Conservation (phyloP, 2,797 vertebrate species). For the Acanthornis magna region DNA sequence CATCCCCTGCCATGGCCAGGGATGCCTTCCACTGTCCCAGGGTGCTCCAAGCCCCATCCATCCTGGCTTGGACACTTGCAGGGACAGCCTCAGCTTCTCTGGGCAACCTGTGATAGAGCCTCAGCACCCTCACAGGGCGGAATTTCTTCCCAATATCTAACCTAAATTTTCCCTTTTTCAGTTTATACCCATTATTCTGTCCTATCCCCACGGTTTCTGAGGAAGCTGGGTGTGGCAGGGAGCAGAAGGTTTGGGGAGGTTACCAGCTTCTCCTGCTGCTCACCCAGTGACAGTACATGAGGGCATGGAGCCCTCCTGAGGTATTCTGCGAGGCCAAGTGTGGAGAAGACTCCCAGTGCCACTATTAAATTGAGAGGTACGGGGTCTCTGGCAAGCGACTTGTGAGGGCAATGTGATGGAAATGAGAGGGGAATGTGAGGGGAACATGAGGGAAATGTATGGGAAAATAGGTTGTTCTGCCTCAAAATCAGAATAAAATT, state of each 20-base stretch:
- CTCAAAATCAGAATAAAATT: background rate
- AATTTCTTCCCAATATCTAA: background rate
- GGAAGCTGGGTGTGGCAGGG: accelerated
- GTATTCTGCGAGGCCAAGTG: accelerated
- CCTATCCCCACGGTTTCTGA: background rate
- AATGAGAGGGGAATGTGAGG: too few species aligned
- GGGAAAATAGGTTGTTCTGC: background rate
- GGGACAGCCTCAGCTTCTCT: background rate
- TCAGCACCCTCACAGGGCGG: accelerated
- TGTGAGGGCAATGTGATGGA: background rate
- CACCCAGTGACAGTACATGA: accelerated
- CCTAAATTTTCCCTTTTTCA: background rate
- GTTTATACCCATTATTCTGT: background rate
- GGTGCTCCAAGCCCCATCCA: accelerated
- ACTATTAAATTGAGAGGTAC: accelerated
- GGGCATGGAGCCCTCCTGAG: background rate
- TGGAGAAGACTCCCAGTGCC: too few species aligned
- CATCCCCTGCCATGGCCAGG: background rate
- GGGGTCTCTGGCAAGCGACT: accelerated
- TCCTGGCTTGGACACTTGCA: accelerated
- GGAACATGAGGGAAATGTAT: background rate
- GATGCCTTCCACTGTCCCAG: background rate
- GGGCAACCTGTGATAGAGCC: background rate
- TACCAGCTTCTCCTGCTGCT: background rate
- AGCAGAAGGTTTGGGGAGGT: background rate